Conservation (phyloP, 1,140 invertebrate species). For the Lasaia peninsularis region DNA sequence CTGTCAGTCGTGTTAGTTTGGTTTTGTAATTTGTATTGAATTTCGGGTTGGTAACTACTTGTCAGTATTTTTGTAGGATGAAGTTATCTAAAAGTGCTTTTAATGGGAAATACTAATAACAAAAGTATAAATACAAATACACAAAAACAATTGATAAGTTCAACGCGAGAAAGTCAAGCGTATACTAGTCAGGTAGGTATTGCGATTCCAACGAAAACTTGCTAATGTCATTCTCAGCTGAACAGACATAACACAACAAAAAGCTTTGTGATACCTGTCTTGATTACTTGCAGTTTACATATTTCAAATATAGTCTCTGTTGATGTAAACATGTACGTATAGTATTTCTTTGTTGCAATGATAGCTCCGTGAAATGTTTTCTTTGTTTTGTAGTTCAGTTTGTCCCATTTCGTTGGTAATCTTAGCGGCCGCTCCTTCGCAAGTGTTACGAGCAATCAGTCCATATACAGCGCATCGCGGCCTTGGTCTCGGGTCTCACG, state of each 20-base stretch:
- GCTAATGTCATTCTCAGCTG: conserved; percentile 76
- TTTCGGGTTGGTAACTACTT: conserved; percentile 11
- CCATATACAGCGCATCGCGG: conserved; percentile 71
- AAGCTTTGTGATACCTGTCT: conserved; percentile 44
- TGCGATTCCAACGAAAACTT: conserved; percentile 63
- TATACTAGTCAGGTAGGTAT: conserved; percentile 66
- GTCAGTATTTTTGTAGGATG: conserved; percentile 6
- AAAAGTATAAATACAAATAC: conserved; percentile 47
- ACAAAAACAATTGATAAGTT: conserved; percentile 44
- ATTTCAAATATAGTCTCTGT: conserved; percentile 17
- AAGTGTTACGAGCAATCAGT: conserved; percentile 72
- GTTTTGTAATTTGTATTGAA: conserved; percentile 14
- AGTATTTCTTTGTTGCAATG: conserved; percentile 38
- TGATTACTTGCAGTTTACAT: conserved; percentile 33
- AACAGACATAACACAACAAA: conserved; percentile 66
- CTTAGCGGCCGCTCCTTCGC: conserved; percentile 72
- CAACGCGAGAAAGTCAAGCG: conserved; percentile 51
- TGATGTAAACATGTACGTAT: conserved; percentile 19
- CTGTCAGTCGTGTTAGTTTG: conserved; percentile 5
- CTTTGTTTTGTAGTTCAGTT: conserved; percentile 66
- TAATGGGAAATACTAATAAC: conserved; percentile 71
- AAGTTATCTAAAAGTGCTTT: conserved; percentile 32
- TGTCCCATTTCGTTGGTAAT: conserved; percentile 74
- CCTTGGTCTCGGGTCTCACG: conserved; percentile 80
- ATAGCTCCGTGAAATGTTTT: conserved; percentile 31